Conservation (phyloP, 2,888 invertebrate species). For the Tetramorium bicarinatum region DNA sequence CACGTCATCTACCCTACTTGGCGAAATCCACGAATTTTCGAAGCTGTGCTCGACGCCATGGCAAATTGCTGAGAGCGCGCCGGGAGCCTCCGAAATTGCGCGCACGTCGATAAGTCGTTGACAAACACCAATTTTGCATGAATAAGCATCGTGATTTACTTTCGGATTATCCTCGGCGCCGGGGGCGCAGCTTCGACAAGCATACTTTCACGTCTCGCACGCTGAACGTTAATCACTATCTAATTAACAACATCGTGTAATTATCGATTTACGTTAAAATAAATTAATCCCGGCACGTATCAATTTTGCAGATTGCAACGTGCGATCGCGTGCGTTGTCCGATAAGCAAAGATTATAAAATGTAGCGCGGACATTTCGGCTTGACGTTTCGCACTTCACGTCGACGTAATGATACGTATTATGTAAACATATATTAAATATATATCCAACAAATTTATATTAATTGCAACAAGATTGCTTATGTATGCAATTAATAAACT, state of each 20-base stretch:
- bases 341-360: slow-evolving; percentile 10
- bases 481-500: neutral
- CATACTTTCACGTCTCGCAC: neutral
- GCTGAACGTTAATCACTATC: neutral
- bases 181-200: neutral
- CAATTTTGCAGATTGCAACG: neutral
- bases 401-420: neutral
- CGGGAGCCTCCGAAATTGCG: slow-evolving; percentile 24
- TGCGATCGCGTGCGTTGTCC: slow-evolving; percentile 5
- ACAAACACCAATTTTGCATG: slow-evolving; percentile 26
- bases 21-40: slow-evolving; percentile 39
- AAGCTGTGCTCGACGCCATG: slow-evolving; percentile 32
- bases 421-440: no score
- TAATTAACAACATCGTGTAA: slow-evolving; percentile 23
- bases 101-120: slow-evolving; percentile 28
- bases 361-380: neutral
- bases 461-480: neutral
- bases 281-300: slow-evolving; percentile 1
- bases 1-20: slow-evolving; percentile 39
- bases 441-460: neutral
- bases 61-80: slow-evolving; percentile 29
- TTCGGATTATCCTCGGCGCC: slow-evolving; percentile 22
- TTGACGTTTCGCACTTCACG: neutral
- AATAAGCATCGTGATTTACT: slow-evolving; percentile 36
- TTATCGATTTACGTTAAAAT: slow-evolving; percentile 1